These are phyloP conservation scores for Monopterus albus DNA, from an alignment of 2,113 vertebrate species.

Conservation along the genomic window DNA sequence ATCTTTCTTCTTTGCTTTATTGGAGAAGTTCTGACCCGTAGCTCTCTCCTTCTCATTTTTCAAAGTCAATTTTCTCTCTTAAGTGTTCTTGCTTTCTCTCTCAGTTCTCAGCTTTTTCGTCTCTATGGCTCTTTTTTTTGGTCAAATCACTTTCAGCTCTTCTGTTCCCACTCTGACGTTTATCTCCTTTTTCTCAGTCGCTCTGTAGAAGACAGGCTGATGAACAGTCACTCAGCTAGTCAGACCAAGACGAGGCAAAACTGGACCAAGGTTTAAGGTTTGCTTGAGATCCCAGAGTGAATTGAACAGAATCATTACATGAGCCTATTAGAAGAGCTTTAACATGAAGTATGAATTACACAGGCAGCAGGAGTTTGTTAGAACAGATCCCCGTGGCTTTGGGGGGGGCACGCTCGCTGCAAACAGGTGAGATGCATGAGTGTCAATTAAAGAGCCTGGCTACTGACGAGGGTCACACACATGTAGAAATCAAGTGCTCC, in stretches of 20 bases:
- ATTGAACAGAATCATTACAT: constrained; percentile 8
- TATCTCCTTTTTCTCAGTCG: constrained; percentile 29
- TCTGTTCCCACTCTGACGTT: constrained; percentile 38
- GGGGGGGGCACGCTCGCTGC: neutral
- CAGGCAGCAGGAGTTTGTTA: constrained; percentile 22
- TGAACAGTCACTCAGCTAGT: constrained; percentile 1
- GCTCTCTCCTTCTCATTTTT: constrained; percentile 64
- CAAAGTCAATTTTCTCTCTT: constrained; percentile 73
- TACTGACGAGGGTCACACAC: neutral
- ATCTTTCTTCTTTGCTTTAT: constrained; percentile 58
- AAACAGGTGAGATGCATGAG: neutral
- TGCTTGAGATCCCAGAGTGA: neutral
- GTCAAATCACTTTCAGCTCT: constrained; percentile 53
- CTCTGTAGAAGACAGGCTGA: constrained; percentile 2
- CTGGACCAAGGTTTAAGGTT: constrained; percentile 10
- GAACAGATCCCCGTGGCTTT: constrained; percentile 15
- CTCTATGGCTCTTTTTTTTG: constrained; percentile 1
- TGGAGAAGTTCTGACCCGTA: constrained; percentile 56
- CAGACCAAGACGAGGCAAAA: neutral
- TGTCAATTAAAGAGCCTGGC: neutral
- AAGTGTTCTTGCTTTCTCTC: constrained; percentile 61
- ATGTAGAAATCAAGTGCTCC: neutral
- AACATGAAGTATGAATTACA: neutral
- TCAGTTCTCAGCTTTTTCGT: constrained; percentile 40
- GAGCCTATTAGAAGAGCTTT: constrained; percentile 10